Evolutionary conservation across 2,113 vertebrate genomes (phyloP).

Genomic region (Cnemophilus loriae): DNA sequence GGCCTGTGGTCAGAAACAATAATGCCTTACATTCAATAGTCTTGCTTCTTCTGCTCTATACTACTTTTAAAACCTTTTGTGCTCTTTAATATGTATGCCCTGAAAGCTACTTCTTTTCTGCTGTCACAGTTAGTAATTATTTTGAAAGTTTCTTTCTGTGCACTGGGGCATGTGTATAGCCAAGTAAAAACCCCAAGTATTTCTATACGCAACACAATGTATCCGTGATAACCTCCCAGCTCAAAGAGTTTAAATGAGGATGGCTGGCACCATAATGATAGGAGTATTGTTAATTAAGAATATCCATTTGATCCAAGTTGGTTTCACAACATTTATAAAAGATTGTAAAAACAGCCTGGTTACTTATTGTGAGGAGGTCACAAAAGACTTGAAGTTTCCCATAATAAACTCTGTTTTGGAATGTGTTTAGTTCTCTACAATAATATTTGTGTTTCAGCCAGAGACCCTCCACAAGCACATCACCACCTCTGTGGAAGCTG

Average conservation of each 20-base stretch:
- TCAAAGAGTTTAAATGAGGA: neutral
- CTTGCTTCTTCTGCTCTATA: neutral
- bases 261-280: neutral
- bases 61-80: neutral
- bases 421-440: neutral
- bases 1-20: neutral
- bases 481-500: neutral
- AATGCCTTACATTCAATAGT: neutral
- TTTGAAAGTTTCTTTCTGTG: neutral
- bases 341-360: neutral
- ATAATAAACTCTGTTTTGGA: neutral
- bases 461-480: neutral
- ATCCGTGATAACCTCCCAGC: neutral
- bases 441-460: neutral
- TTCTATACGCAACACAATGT: neutral
- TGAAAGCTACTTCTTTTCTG: neutral
- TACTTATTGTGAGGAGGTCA: neutral
- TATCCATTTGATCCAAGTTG: neutral
- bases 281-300: neutral
- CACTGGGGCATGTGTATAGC: neutral
- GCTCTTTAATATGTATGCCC: neutral
- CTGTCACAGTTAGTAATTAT: neutral
- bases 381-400: neutral
- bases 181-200: neutral
- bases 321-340: neutral